Conservation (phyloP, 2,888 invertebrate genomes). For the Trilocha varians region DNA sequence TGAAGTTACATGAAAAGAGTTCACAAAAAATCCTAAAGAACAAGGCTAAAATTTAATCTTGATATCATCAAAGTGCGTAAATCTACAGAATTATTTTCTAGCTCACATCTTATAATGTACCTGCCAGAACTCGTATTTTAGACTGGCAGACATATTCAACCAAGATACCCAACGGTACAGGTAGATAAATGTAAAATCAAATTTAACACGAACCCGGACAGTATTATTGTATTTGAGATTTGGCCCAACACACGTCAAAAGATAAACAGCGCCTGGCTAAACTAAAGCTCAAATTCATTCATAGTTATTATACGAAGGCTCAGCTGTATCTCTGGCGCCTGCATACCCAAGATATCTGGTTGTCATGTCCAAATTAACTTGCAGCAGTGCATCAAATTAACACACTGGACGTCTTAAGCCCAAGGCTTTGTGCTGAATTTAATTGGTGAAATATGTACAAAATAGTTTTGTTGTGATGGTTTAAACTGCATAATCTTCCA, state of each 20-base stretch:
- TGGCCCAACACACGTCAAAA: neutral
- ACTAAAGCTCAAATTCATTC: neutral
- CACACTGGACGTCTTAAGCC: constrained; percentile 6
- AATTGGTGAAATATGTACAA: neutral
- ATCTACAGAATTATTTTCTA: too few species aligned
- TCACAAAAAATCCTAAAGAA: too few species aligned
- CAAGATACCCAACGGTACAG: too few species aligned
- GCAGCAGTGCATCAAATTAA: constrained; percentile 9
- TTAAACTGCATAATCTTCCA: neutral
- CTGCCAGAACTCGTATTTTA: too few species aligned
- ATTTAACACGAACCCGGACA: too few species aligned
- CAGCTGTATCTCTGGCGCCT: constrained; percentile 11
- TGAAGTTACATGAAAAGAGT: too few species aligned
- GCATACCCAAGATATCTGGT: constrained; percentile 14
- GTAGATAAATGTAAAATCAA: too few species aligned
- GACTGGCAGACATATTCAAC: too few species aligned
- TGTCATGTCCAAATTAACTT: constrained; percentile 22
- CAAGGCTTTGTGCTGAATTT: neutral
- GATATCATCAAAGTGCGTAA: too few species aligned
- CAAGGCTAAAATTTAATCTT: too few species aligned
- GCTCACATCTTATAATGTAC: too few species aligned
- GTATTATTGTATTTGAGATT: too few species aligned
- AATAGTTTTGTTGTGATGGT: neutral
- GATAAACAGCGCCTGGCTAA: neutral
- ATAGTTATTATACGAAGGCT: neutral